A percentile compares a stretch with the other conserved stretches of the same genome.
Evolutionary conservation across 2,113 vertebrate species (phyloP).

Genomic region (Agapornis roseicollis): DNA sequence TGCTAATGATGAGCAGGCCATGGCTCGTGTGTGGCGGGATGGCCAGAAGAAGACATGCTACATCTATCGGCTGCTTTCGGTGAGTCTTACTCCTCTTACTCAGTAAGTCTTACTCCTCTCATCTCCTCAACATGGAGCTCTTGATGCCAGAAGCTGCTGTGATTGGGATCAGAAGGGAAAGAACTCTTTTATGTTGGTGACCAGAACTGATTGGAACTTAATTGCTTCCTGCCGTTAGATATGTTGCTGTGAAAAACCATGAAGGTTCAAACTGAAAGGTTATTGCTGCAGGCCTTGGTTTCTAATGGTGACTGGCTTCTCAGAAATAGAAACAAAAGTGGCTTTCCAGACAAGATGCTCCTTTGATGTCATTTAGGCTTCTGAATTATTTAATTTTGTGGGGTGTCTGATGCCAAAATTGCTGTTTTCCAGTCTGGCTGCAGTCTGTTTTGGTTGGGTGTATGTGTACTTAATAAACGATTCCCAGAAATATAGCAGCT

Average conservation of each 20-base stretch:
- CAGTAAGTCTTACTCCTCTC: constrained; percentile 12
- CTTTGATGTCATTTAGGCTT: constrained; percentile 21
- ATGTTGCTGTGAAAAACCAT: neutral
- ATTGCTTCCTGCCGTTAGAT: neutral
- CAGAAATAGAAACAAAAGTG: neutral
- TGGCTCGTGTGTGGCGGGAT: constrained; percentile 96
- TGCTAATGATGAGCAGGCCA: constrained; percentile 97
- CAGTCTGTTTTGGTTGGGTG: neutral
- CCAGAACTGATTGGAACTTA: neutral
- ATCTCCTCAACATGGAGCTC: neutral
- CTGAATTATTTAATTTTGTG: neutral
- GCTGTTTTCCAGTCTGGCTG: neutral
- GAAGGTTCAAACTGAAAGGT: neutral
- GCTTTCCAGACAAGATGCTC: constrained; percentile 7
- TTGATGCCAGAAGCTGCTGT: neutral
- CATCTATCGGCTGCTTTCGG: constrained; percentile 93
- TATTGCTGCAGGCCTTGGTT: neutral
- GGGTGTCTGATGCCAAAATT: neutral
- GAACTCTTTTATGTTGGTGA: neutral
- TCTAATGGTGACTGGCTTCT: neutral
- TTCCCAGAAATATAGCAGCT: neutral
- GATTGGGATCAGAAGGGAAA: neutral
- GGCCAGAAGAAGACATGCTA: constrained; percentile 97
- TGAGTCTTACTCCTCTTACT: constrained; percentile 59
- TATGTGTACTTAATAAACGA: neutral